phyloP scores from a whole-genome alignment of 2,113 vertebrate genomes.

The Propithecus coquereli region DNA sequence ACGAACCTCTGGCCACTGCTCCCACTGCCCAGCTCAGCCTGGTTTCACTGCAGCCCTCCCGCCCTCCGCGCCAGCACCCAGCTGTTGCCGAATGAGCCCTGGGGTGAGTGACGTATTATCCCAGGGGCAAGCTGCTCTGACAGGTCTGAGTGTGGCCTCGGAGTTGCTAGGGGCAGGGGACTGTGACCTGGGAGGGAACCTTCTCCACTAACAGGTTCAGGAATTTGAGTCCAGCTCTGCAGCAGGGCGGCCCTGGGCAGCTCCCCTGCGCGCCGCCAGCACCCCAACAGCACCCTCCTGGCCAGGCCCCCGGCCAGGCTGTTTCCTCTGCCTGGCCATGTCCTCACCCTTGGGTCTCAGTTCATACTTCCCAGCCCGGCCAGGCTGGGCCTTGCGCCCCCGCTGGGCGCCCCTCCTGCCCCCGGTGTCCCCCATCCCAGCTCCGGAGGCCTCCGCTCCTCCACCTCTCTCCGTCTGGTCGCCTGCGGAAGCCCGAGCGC shows the following conservation, averaged over 20 bases:
- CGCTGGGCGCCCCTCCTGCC: not conserved
- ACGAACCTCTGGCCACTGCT: not conserved
- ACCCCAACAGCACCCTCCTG: not conserved
- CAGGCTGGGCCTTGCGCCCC: not conserved
- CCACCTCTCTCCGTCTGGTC: not conserved
- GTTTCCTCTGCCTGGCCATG: fast-evolving
- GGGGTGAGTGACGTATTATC: too few species aligned
- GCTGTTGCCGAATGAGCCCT: not conserved
- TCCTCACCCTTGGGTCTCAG: conserved; percentile 13
- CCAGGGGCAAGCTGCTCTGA: too few species aligned
- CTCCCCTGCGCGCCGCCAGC: not conserved
- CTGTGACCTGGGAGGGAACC: not conserved
- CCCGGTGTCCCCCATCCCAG: not conserved
- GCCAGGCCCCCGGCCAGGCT: not conserved
- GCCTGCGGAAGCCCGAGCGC: not conserved
- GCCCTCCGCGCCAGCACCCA: not conserved
- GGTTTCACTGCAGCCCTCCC: not conserved
- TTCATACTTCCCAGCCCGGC: not conserved
- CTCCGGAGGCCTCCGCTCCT: not conserved
- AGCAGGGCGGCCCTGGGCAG: not conserved
- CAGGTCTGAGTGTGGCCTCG: not conserved
- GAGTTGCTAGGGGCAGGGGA: not conserved
- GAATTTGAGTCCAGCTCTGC: not conserved
- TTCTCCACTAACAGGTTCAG: not conserved
- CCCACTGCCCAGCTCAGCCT: not conserved